phyloP scores from a whole-genome alignment of 2,797 vertebrate genomes.

The Clarias platycephalus region DNA sequence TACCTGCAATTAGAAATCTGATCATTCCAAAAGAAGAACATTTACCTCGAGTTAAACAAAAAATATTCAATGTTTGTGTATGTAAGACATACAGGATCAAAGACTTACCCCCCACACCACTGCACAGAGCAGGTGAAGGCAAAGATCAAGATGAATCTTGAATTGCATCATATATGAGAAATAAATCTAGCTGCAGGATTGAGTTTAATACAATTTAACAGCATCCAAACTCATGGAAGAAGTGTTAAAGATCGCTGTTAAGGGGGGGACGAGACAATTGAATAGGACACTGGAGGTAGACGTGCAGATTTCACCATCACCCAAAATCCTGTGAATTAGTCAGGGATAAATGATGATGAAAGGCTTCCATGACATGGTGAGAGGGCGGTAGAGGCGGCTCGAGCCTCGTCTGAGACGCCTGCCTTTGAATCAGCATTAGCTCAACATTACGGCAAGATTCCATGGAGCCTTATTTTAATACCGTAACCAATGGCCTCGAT shows the following conservation, averaged over 20 bases:
- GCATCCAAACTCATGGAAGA: conserved; percentile 34
- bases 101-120: neutral
- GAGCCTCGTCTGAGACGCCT: conserved; percentile 58
- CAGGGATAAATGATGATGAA: conserved; percentile 59
- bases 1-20: neutral
- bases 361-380: conserved; percentile 55
- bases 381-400: conserved; percentile 55
- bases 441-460: conserved; percentile 58
- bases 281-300: conserved; percentile 47
- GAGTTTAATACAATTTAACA: conserved; percentile 42
- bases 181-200: conserved; percentile 44
- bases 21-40: neutral
- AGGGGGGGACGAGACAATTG: conserved; percentile 34
- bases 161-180: conserved; percentile 45
- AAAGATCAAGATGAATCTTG: conserved; percentile 1
- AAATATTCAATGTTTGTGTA: too few species aligned
- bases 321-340: conserved; percentile 58
- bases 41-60: neutral
- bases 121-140: neutral
- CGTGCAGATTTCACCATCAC: conserved; percentile 56
- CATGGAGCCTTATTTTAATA: conserved; percentile 62
- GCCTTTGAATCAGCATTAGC: conserved; percentile 67
- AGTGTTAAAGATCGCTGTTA: conserved; percentile 42
- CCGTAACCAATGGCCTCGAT: conserved; percentile 76
- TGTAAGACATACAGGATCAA: neutral